Evolutionary conservation across 2,113 vertebrate genomes (phyloP), one percentile per base, ranked within the genome.

Genomic region (Sterrhoptilus dennistouni): DNA sequence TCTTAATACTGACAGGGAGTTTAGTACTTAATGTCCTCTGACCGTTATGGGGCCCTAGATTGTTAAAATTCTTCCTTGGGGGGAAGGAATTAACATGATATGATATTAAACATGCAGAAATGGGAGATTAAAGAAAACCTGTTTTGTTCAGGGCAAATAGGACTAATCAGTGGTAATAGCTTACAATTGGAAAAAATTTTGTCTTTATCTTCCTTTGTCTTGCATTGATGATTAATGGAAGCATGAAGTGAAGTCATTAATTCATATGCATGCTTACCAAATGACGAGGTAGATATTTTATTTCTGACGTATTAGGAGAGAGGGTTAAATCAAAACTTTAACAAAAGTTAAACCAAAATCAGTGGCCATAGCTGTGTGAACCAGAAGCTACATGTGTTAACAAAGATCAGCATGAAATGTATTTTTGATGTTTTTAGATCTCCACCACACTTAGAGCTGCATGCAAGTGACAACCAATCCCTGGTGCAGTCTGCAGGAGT

Each of bases 401-500:
- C 38, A 27, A 61, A 75, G 72, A 72, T 49, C 33, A 75, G 19
- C 36, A 28, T 36, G 45, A 59, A 89, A 56, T 38, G 14, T 56
- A 35, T 13, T 87, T 83, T 59, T 74, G 15, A 2, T 52, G 24
- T 53, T 95, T 87, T 74, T 21, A 36, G 53, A 24, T 31, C 35
- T n/a, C 33, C 72, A 21, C 11, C 25, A 24, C 47, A 3, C 22
- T 57, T 14, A 4, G 8, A 25, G 29, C 14, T 40, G 35, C 5
- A 3, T 6, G 0, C 5, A 6, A 47, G 68, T 16, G 49, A 6
- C 24, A 4, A 17, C 18, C 29, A 1, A 6, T 49, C 77, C 54
- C 59, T 49, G 31, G 42, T 56, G 77, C 74, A 36, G 53, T 14
- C 36, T 49, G 76, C 79, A 75, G 69, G 22, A 29, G 27, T 2